A percentile compares a stretch with the other conserved stretches of the same genome.
Conservation (phyloP, 2,888 invertebrate genomes). For the Yponomeuta cagnagella region DNA sequence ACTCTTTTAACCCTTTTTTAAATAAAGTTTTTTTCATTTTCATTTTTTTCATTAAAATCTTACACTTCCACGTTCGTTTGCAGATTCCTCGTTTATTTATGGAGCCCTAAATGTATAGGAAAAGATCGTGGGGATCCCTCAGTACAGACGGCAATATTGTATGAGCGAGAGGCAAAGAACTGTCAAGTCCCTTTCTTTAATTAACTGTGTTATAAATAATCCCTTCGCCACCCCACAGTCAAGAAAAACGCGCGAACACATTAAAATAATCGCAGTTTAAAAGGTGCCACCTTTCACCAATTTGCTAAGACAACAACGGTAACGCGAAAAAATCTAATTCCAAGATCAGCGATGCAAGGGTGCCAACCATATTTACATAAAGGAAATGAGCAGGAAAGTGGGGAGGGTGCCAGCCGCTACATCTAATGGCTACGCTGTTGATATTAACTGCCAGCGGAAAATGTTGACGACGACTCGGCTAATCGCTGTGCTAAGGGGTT, state of each 20-base stretch:
- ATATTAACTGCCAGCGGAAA: slow-evolving; percentile 20
- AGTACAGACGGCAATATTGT: not conserved
- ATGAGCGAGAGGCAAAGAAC: not conserved
- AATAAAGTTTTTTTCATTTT: no score
- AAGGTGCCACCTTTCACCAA: not conserved
- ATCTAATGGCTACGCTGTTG: slow-evolving; percentile 10
- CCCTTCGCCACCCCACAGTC: not conserved
- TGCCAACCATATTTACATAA: slow-evolving; percentile 27
- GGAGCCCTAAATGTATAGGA: not conserved
- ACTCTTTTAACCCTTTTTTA: no score
- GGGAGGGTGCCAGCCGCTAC: not conserved
- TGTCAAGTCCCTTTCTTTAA: not conserved
- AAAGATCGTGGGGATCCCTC: not conserved
- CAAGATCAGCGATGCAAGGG: slow-evolving; percentile 18
- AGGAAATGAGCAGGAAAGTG: slow-evolving; percentile 43
- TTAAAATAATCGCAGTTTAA: slow-evolving; percentile 3
- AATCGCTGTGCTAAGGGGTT: slow-evolving; percentile 18
- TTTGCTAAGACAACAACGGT: not conserved
- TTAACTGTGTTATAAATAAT: not conserved
- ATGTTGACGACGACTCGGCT: slow-evolving; percentile 21
- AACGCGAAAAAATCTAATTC: slow-evolving; percentile 14
- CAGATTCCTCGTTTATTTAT: not conserved
- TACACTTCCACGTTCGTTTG: not conserved
- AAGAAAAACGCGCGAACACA: not conserved
- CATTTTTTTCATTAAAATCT: not conserved